Evolutionary conservation across 1,140 invertebrate species (phyloP).

Genomic region (Bombus sylvicola): DNA sequence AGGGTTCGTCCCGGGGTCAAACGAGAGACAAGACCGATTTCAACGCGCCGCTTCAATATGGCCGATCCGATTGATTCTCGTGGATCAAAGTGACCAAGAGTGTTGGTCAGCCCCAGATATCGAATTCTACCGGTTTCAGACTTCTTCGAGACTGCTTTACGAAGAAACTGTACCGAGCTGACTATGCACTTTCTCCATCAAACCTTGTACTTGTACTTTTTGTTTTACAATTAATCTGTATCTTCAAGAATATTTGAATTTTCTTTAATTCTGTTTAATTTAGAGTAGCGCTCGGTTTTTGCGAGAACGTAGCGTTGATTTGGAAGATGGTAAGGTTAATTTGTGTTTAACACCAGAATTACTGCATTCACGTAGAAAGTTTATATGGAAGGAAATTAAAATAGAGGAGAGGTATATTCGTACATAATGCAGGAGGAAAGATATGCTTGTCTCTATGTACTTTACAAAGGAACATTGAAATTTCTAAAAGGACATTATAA

Average conservation of each 20-base stretch:
- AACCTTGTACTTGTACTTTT: background rate
- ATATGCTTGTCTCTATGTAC: no score
- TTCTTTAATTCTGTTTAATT: no score
- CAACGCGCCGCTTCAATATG: slow-evolving; percentile 30
- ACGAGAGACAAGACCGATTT: slow-evolving; percentile 38
- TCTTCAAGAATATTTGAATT: no score
- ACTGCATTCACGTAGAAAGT: no score
- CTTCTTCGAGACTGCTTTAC: background rate
- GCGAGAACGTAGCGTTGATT: background rate
- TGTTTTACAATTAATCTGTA: background rate
- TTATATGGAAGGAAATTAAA: no score
- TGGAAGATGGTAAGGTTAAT: background rate
- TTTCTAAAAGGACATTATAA: no score
- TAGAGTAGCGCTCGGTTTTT: no score
- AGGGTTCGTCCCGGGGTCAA: slow-evolving; percentile 61
- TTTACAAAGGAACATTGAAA: no score
- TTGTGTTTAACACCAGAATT: no score
- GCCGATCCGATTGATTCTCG: slow-evolving; percentile 47
- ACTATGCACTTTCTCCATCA: background rate
- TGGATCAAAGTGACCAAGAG: slow-evolving; percentile 1
- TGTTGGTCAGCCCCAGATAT: background rate
- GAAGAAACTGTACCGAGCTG: background rate
- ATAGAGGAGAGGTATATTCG: no score
- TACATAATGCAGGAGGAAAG: no score
- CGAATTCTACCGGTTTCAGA: background rate